These are phyloP conservation scores for Nautilus pompilius DNA, from an alignment of 1,140 invertebrate species.

Conservation along the genomic window DNA sequence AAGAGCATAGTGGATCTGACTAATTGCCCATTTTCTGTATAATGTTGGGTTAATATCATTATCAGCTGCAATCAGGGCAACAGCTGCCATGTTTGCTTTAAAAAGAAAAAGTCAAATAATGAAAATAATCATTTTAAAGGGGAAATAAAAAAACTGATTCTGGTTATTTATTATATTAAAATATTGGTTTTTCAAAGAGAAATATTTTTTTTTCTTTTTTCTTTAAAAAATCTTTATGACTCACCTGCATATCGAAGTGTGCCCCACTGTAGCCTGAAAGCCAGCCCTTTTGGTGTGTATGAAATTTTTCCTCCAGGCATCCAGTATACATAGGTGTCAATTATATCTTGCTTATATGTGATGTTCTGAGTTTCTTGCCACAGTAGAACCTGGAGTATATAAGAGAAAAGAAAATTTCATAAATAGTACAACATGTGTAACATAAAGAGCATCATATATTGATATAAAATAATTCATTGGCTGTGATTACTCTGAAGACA, in stretches of 20 bases:
- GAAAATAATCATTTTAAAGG: background rate
- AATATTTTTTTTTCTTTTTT: background rate
- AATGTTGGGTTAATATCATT: slow-evolving; percentile 20
- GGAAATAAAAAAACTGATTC: background rate
- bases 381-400: slow-evolving; percentile 46
- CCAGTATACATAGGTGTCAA: slow-evolving; percentile 26
- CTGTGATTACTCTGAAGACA: too few relatives aligned
- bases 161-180: background rate
- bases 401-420: too few relatives aligned
- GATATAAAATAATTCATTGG: too few relatives aligned
- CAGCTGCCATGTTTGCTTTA: slow-evolving; percentile 44
- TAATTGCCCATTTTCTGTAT: slow-evolving; percentile 61
- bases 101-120: too few relatives aligned
- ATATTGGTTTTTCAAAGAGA: background rate
- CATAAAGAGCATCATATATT: too few relatives aligned
- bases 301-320: slow-evolving; percentile 32
- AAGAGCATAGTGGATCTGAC: slow-evolving; percentile 66
- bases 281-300: slow-evolving; percentile 39
- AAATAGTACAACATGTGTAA: too few relatives aligned
- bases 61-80: slow-evolving; percentile 44
- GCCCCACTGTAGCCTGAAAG: slow-evolving; percentile 34
- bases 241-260: slow-evolving; percentile 38
- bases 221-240: too few relatives aligned
- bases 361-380: slow-evolving; percentile 31
- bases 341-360: slow-evolving; percentile 23